Conservation (phyloP, 2,888 invertebrate species). For the Hypercompe scribonia region DNA sequence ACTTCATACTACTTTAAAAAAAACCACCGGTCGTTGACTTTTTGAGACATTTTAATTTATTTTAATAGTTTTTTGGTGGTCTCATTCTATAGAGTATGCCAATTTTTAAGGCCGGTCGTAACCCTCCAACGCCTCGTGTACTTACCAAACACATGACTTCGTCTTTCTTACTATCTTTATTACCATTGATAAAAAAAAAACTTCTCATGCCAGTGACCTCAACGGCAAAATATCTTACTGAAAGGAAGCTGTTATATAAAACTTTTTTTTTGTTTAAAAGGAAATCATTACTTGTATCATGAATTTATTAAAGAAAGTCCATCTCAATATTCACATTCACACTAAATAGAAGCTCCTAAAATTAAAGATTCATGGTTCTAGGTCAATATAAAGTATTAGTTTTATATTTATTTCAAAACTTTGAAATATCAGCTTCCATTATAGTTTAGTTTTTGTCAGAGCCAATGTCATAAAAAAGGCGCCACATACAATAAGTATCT, state of each 20-base stretch:
- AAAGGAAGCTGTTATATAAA: constrained; percentile 17
- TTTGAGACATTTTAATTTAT: background rate
- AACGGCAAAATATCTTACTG: background rate
- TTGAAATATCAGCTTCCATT: background rate
- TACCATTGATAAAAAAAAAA: background rate
- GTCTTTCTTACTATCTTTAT: background rate
- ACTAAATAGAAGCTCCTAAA: background rate
- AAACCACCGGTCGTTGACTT: background rate
- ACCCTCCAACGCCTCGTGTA: background rate
- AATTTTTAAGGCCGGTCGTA: background rate
- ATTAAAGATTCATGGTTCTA: background rate
- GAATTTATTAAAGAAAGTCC: background rate
- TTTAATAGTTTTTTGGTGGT: background rate
- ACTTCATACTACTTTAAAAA: constrained; percentile 10
- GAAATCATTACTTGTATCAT: background rate
- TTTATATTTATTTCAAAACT: background rate
- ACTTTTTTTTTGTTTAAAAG: background rate
- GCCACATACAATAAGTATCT: no score
- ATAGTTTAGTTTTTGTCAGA: no score
- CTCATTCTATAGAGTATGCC: background rate
- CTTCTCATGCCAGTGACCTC: constrained; percentile 19
- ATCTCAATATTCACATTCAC: background rate
- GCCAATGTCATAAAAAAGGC: no score
- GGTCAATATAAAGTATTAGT: background rate
- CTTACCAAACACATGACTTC: background rate